Base-by-base conservation (phyloP, 2,797 vertebrate genomes). In the Mormyrus proboscirostris region DNA sequence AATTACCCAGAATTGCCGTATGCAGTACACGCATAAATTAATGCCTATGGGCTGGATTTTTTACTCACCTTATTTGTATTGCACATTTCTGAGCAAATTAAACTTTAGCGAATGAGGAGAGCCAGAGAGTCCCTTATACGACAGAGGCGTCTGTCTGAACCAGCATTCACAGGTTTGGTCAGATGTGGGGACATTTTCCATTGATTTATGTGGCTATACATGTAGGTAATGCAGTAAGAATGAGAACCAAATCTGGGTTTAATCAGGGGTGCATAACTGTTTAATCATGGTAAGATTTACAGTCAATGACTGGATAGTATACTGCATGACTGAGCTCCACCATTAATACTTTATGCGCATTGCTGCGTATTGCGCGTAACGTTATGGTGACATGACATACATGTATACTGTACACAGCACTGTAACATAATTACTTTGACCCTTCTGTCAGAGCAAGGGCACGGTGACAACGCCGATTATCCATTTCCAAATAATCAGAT, bases 291-390 rank as follows among this genome's bases (percentile, higher is more conserved):
- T 82, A 82, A 47, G n/a, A 47, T 82, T 82, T 47, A 82, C 76
- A 44, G 41, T 82, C 76, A 82, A 22, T 82, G 76, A 47, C 19
- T n/a, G 8, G 8, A 14, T 44, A 22, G 76, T 22, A 22, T 3
- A 22, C 76, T 44, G 19, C 41, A 82, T 82, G 4, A 47, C 49
- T 53, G 59, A 89, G 59, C 50, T 29, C 19, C 44, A 73, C 83
- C 65, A 86, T 86, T 38, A 89, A 89, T 89, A 89, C 62, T 89
- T 89, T 49, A 86, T 38, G 51, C 6, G 47, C 25, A 85, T 44
- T 89, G 57, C 4, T 38, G 82, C 38, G 47, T 47, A 14, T 16
- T 86, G 49, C 19, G 33, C 7, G 25, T 76, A 86, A 86, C 51
- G 16, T 53, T 62, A 50, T 5, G 59, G 47, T 16, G 44, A 51